Base-by-base conservation (phyloP, 2,797 vertebrate genomes). In the Percopsis omiscomaycus region DNA sequence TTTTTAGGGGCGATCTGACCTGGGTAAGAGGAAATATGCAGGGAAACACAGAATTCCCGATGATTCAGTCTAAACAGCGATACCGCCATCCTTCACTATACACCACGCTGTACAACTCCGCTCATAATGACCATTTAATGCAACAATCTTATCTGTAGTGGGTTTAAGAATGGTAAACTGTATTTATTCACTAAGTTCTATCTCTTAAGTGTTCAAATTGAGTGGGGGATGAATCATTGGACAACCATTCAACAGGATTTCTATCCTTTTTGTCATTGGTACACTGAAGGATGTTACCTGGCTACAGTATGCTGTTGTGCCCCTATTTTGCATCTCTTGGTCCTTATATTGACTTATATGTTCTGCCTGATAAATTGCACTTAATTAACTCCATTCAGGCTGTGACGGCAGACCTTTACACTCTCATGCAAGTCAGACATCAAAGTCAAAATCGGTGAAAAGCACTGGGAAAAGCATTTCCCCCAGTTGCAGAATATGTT, bases 241-340 rank as follows among this genome's bases (percentile, higher is more conserved):
- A 22, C 32, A 58, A n/a, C 15, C 9, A 16, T 44, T 15, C 15
- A 42, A 44, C 5, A 57, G 10, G 29, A 55, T 11, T 4, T n/a
- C 12, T 9, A 3, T 9, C 14, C 29, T 55, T 56, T 15, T 32
- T 44, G 4, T 55, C 54, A 53, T 45, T 69, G 13, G 22, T 14
- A 64, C 28, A 30, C 5, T 62, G 32, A 56, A 55, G 32, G 50
- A 32, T 66, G 12, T 63, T 56, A 28, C 22, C 22, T 22, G 22
- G 22, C 22, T 61, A 68, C 15, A 15, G 5, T 59, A 12, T 71
- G 47, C 47, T 61, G 60, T 56, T 68, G 13, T 68, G 54, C 56
- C 59, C 29, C 0, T 3, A 14, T 29, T 46, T 32, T 50, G 9
- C 12, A 42, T 52, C 22, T 13, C 22, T 13, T 6, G 22, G 22